Evolutionary conservation across 2,797 vertebrate genomes (phyloP), one percentile per base, ranked within the genome.

Genomic region (Urophycis tenuis): DNA sequence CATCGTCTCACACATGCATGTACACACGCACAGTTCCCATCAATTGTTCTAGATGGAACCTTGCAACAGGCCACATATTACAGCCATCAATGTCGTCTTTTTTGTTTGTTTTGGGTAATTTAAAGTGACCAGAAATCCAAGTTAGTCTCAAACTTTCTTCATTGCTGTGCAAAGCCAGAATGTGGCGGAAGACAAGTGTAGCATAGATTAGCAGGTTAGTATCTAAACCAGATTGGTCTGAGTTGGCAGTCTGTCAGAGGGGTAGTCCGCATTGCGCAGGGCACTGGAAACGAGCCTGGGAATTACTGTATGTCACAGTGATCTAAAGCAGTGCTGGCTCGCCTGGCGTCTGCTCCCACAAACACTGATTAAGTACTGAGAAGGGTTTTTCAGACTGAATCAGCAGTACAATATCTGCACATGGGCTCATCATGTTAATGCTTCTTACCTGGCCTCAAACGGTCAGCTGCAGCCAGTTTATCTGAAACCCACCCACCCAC

Each of bases 241-340:
- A 72, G 75, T 34, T 85, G 90, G 88, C 84, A 4, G 4, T 15
- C 9, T 11, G 84, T 89, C 91, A 87, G 77, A 71, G 35, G 17
- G 30, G 85, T 81, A 53, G 87, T 88, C 90, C 85, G 90, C 91
- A 92, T 84, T 92, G 90, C 91, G 89, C 79, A 83, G 72, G 73
- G 8, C 53, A 60, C n/a, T 60, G 22, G 84, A 88, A 85, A 72
- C 12, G 74, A 72, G 85, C 82, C 78, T 79, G 2, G 35, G 25
- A 69, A 17, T 22, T 5, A 81, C 87, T 75, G 32, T 35, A 72
- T 72, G 34, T 72, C 71, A 72, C 33, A 34, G 32, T n/a, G 69
- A 33, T 35, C 34, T 22, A 35, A 35, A 33, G 32, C 71, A 72
- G 34, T 8, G n/a, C n/a, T 60, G 22, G 22, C 53, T 60, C 5